Base-by-base conservation (phyloP, 64 coral and sea anemone genomes). In the Astreopora myriophthalma region DNA sequence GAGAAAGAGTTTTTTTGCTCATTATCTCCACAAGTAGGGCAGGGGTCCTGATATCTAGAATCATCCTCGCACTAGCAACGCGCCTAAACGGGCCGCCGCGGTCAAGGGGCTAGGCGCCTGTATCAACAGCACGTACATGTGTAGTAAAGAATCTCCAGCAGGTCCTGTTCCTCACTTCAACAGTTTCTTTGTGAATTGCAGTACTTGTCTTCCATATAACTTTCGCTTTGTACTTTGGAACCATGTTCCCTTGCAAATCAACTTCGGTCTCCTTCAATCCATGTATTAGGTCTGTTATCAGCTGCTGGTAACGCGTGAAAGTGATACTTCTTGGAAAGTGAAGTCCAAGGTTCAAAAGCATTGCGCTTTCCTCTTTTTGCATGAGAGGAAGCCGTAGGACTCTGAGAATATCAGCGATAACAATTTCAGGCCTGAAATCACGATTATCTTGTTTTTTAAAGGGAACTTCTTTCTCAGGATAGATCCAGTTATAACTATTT, bases 201-300 rank as follows among this genome's bases (percentile, higher is more conserved):
- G 85, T 73, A 8, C 93, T 95, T 34, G 92, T 95, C 42, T 92
- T 94, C 96, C 96, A 98, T 51, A 98, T 92, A 6, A 98, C 78
- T 17, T 65, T 86, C 2, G 92, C 88, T 73, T 77, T 84, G 25
- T 64, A 82, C 61, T 79, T 80, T 25, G 39, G 58, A 36, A 17
- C 40, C 4, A 16, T 69, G 8, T 80, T 4, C 3, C 52, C 71
- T 22, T 28, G 37, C 33, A 24, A 13, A 13, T 74, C 36, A 1
- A 37, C 26, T 67, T 71, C 40, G 7, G 33, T 87, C 30, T 93
- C 84, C 5, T 70, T 84, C 23, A 93, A 79, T 5, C 76, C 36
- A 19, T 25, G 26, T 34, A 93, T 93, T 19, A 87, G 25, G 51
- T 92, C 75, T 42, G 63, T 74, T 3, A 95, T 92, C n/a, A 95